phyloP scores from a whole-genome alignment of 2,797 vertebrate species.

The Tapera naevia region DNA sequence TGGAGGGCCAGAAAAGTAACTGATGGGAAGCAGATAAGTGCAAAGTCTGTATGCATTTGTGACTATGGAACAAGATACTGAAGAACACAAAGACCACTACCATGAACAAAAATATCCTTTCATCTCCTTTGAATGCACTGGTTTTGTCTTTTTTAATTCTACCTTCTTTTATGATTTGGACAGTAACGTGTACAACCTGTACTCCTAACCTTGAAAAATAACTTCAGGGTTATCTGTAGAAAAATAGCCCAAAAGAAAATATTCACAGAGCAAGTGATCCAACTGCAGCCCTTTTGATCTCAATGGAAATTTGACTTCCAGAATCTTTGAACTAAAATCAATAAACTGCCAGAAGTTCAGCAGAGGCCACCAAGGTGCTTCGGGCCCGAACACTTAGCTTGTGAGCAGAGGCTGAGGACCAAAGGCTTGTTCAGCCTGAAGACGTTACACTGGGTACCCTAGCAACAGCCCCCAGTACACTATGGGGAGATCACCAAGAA shows the following conservation, averaged over 20 bases:
- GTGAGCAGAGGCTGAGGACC: not conserved
- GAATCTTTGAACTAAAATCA: not conserved
- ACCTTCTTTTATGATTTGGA: not conserved
- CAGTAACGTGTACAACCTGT: not conserved
- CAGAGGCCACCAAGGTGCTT: not conserved
- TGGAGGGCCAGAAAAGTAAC: not conserved
- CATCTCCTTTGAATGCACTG: not conserved
- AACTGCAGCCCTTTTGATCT: not conserved
- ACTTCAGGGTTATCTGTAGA: not conserved
- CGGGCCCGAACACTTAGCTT: not conserved
- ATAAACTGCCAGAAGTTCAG: not conserved
- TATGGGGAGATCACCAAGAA: not conserved
- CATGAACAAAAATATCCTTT: accelerated
- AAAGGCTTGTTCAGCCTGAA: not conserved
- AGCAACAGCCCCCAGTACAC: not conserved
- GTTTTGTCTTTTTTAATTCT: not conserved
- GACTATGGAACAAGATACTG: not conserved
- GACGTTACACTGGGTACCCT: accelerated
- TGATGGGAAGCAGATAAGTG: not conserved
- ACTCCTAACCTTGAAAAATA: not conserved
- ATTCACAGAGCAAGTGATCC: not conserved
- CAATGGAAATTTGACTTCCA: not conserved
- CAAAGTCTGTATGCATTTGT: not conserved
- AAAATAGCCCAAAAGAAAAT: not conserved
- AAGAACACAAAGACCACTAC: not conserved